Percentiles rank a stretch among this genome's conserved stretches.
phyloP scores from a whole-genome alignment of 2,797 vertebrate genomes.

The Morelia viridis region DNA sequence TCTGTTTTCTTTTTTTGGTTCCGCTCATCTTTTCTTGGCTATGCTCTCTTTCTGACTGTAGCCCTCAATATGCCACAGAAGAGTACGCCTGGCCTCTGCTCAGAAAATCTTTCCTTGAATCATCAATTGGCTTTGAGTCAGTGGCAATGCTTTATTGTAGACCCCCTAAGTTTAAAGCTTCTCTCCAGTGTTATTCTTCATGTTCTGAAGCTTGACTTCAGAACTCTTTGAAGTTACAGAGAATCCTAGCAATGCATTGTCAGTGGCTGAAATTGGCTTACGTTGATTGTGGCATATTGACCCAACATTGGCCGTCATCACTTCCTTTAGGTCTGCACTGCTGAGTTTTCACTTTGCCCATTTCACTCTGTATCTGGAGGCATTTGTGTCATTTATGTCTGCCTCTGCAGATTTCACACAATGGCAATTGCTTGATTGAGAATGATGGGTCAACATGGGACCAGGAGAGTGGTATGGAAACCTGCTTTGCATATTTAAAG shows the following conservation, averaged over 20 bases:
- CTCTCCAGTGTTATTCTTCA: background rate
- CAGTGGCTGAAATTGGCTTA: background rate
- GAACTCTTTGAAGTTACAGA: background rate
- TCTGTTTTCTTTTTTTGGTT: too few species aligned
- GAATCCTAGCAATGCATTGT: background rate
- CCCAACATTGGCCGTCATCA: background rate
- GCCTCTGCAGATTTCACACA: background rate
- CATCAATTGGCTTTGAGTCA: background rate
- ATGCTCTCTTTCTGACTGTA: too few species aligned
- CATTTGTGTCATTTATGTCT: background rate
- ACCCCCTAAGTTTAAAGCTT: background rate
- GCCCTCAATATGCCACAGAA: too few species aligned
- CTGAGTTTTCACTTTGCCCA: background rate
- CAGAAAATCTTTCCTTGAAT: background rate
- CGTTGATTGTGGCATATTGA: background rate
- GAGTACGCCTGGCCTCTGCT: too few species aligned
- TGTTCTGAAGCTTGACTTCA: background rate
- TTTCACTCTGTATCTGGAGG: fast-evolving
- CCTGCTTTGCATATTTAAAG: slow-evolving; percentile 68
- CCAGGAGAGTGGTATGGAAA: slow-evolving; percentile 52
- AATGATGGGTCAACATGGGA: slow-evolving; percentile 58
- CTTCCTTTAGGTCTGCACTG: slow-evolving; percentile 12
- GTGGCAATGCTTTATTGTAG: background rate
- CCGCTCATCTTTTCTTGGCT: too few species aligned
- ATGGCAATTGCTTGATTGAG: background rate